Base-by-base conservation (phyloP, 2,113 vertebrate genomes). In the Climacteris rufus region DNA sequence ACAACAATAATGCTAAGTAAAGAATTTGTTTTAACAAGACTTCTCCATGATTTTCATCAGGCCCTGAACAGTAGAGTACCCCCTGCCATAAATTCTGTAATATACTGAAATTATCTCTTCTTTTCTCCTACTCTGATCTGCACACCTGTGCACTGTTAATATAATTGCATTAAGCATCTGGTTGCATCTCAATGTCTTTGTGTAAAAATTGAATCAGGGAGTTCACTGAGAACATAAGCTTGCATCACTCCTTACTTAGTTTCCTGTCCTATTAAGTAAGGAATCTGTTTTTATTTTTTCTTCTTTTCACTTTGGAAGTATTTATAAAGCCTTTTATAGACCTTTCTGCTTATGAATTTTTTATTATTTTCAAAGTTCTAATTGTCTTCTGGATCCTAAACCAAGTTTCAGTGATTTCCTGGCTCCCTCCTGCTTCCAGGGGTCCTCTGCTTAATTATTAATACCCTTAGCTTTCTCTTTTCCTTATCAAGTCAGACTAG, bases 181-280 rank as follows among this genome's bases (percentile, higher is more conserved):
- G 24, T 30, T 88, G n/a, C 50, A 63, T 69, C 61, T 85, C 37
- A 89, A 77, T 35, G n/a, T 69, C 61, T 88, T 91, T 85, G 61
- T 76, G 45, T 19, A 92, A 83, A 87, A 96, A 97, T 69, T 80
- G 75, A 94, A 95, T 95, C 79, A 89, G 49, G 25, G 78, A 85
- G n/a, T 72, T 90, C 53, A 42, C 70, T 23, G 63, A 91, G 79
- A 93, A 53, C 37, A 77, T 33, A 61, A 90, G 28, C 57, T 88
- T 93, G 37, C 78, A 85, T 91, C 82, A 80, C 37, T 69, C 2
- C 7, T 75, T 91, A 10, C 61, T 60, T 72, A 80, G 30, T 53
- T 93, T 96, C 92, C 75, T 80, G 40, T 85, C 79, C 54, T 94
- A 52, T 76, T 65, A 76, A 47, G 49, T 54, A 85, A 74, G 30